phyloP scores from a whole-genome alignment of 2,113 vertebrate species.

The Pygoscelis adeliae region DNA sequence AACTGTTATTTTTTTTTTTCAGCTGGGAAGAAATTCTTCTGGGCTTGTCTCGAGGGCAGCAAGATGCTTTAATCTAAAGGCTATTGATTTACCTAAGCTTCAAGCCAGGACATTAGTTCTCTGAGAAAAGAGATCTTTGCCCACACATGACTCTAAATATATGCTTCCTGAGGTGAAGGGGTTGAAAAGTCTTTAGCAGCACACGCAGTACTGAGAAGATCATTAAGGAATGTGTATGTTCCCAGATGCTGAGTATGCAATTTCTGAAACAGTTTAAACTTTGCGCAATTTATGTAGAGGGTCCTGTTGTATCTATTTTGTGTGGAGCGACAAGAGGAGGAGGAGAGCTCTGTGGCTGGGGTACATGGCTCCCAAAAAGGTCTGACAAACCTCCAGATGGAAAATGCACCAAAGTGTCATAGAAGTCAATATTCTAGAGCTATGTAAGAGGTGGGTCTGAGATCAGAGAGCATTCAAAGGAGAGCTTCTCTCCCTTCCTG shows the following conservation, averaged over 20 bases:
- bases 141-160: neutral
- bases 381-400: neutral
- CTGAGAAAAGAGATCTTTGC: neutral
- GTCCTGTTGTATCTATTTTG: neutral
- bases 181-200: neutral
- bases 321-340: neutral
- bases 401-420: neutral
- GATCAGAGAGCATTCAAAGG: neutral
- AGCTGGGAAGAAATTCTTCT: neutral
- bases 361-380: neutral
- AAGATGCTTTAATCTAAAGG: neutral
- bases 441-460: neutral
- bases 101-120: neutral
- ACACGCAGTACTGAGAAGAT: neutral
- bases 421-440: neutral
- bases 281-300: neutral
- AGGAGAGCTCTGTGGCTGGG: neutral
- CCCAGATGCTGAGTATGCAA: neutral
- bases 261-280: neutral
- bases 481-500: neutral
- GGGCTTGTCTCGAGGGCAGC: neutral
- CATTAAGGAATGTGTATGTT: neutral
- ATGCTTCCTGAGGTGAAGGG: neutral
- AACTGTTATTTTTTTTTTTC: neutral
- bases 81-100: constrained; percentile 16